phyloP scores from a whole-genome alignment of 2,888 invertebrate species.

The Diadegma fenestrale region DNA sequence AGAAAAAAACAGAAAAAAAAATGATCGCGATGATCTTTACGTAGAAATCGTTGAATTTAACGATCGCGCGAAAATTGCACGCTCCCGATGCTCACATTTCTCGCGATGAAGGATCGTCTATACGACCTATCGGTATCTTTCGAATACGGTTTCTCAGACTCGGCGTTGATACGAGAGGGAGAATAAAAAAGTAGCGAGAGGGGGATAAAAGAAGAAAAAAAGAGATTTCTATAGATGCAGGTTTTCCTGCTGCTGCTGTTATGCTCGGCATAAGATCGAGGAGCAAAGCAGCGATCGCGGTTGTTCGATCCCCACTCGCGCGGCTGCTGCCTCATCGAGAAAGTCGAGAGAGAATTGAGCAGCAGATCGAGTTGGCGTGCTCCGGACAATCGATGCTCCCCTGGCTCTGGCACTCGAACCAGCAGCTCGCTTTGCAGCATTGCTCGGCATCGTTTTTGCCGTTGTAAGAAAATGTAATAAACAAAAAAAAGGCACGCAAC shows the following conservation, averaged over 20 bases:
- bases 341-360: conserved; percentile 46
- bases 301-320: conserved; percentile 7
- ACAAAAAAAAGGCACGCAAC: conserved; percentile 7
- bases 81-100: background rate
- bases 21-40: background rate
- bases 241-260: conserved; percentile 32
- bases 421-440: conserved; percentile 4
- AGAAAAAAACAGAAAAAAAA: background rate
- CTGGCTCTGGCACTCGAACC: background rate
- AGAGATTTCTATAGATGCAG: conserved; percentile 35
- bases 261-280: conserved; percentile 24
- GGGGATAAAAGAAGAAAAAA: background rate
- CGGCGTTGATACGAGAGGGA: background rate
- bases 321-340: conserved; percentile 26
- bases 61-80: conserved; percentile 15
- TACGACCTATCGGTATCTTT: conserved; percentile 40
- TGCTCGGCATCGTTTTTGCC: conserved; percentile 8
- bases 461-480: background rate
- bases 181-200: background rate
- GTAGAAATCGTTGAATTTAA: background rate
- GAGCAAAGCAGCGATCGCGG: background rate
- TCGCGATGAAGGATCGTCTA: conserved; percentile 31
- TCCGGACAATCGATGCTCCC: conserved; percentile 44
- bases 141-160: conserved; percentile 27
- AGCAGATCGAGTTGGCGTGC: conserved; percentile 34